phyloP scores from a whole-genome alignment of 2,888 invertebrate species.

The Andrena bucephala region DNA sequence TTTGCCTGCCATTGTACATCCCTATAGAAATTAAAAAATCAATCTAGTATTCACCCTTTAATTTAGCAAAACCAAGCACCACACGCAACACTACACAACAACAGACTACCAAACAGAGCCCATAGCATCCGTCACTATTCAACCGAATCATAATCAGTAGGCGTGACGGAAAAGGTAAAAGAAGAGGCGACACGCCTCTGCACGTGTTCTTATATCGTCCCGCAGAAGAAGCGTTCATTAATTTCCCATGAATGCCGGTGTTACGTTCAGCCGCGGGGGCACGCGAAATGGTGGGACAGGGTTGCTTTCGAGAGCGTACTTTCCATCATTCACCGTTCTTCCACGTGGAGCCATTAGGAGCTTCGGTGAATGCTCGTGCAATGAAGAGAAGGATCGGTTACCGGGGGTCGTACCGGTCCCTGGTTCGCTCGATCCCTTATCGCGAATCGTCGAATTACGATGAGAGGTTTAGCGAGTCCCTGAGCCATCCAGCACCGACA shows the following conservation, averaged over 20 bases:
- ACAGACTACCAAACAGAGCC: too few relatives aligned
- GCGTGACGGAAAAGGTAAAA: conserved; percentile 19
- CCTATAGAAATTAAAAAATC: too few relatives aligned
- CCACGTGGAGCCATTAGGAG: conserved; percentile 15
- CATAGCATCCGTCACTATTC: conserved; percentile 10
- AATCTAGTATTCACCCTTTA: too few relatives aligned
- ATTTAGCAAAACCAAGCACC: too few relatives aligned
- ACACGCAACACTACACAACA: too few relatives aligned
- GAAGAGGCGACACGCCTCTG: not conserved
- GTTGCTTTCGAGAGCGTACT: conserved; percentile 43
- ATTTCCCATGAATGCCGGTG: conserved; percentile 56
- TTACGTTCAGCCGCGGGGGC: not conserved
- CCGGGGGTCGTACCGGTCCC: conserved; percentile 15
- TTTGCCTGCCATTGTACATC: too few relatives aligned
- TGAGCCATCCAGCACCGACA: conserved; percentile 48
- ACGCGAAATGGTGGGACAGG: conserved; percentile 44
- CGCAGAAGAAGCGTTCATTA: conserved; percentile 46
- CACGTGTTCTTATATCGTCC: not conserved
- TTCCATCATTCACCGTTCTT: conserved; percentile 20
- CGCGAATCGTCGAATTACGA: conserved; percentile 71
- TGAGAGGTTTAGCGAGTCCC: conserved; percentile 60
- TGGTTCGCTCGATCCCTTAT: conserved; percentile 58
- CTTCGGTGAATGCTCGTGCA: conserved; percentile 12
- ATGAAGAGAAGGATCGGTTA: conserved; percentile 22
- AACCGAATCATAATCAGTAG: conserved; percentile 31